Evolutionary conservation across 2,888 invertebrate genomes (phyloP).

Genomic region (Eurois occulta): DNA sequence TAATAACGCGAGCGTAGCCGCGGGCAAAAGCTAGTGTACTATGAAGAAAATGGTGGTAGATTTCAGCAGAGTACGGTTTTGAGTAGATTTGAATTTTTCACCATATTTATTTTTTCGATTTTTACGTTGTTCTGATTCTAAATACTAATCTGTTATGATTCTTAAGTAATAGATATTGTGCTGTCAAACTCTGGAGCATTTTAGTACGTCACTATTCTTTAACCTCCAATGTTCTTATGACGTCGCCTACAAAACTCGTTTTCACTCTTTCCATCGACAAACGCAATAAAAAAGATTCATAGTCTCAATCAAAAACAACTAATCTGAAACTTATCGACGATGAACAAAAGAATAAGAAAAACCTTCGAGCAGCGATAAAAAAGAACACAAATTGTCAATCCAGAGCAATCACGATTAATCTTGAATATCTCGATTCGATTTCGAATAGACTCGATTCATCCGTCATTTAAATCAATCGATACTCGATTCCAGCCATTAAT

Average conservation of each 20-base stretch:
- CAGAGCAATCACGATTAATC: conserved; percentile 67
- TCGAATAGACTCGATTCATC: conserved; percentile 68
- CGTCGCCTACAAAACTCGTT: background rate
- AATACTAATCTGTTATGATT: too few species aligned
- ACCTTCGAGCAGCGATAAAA: conserved; percentile 63
- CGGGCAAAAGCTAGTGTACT: too few species aligned
- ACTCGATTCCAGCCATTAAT: conserved; percentile 70
- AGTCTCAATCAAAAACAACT: conserved; percentile 31
- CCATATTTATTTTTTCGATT: background rate
- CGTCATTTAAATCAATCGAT: conserved; percentile 73
- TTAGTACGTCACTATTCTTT: background rate
- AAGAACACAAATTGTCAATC: conserved; percentile 71
- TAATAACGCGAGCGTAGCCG: too few species aligned
- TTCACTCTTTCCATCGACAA: background rate
- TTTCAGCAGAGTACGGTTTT: background rate
- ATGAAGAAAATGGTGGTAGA: background rate
- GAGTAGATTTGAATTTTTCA: background rate
- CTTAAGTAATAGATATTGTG: background rate
- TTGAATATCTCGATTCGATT: conserved; percentile 66
- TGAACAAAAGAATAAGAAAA: conserved; percentile 49
- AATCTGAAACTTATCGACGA: conserved; percentile 35
- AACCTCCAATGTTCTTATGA: background rate
- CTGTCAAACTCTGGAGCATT: background rate
- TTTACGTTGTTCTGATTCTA: too few species aligned
- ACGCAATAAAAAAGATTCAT: conserved; percentile 12